These are phyloP conservation scores for Clamator glandarius DNA, from an alignment of 2,797 vertebrate species.

Conservation along the genomic window DNA sequence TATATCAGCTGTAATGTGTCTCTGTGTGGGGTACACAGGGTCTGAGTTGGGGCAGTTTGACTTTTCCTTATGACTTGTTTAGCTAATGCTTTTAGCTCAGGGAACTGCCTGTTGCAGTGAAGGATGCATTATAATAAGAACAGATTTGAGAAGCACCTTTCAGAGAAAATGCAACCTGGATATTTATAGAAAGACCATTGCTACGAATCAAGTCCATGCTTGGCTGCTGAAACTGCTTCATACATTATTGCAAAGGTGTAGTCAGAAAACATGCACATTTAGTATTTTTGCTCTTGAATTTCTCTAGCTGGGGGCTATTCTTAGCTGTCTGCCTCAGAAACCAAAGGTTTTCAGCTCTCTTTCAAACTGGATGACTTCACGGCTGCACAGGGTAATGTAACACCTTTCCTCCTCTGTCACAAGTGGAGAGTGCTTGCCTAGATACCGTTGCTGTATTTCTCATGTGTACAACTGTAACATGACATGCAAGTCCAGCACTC, in stretches of 20 bases:
- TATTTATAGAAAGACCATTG: background rate
- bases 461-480: background rate
- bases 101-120: background rate
- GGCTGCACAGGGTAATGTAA: background rate
- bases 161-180: background rate
- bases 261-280: background rate
- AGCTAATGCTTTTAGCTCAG: background rate
- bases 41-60: background rate
- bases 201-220: background rate
- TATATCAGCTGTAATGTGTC: fast-evolving
- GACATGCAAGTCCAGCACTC: background rate
- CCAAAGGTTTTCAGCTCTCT: background rate
- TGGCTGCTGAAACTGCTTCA: fast-evolving
- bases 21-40: fast-evolving
- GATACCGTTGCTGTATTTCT: conserved; percentile 44
- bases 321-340: background rate
- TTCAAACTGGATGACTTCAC: background rate
- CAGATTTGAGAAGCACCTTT: background rate
- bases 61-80: background rate
- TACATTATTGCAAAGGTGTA: fast-evolving
- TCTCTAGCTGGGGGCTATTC: background rate
- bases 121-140: background rate
- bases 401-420: background rate
- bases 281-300: background rate
- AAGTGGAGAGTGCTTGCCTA: background rate